Percentiles rank a stretch among this genome's conserved stretches.
These are phyloP conservation scores for Mustela lutreola DNA, from an alignment of 2,113 vertebrate genomes.

Conservation along the genomic window DNA sequence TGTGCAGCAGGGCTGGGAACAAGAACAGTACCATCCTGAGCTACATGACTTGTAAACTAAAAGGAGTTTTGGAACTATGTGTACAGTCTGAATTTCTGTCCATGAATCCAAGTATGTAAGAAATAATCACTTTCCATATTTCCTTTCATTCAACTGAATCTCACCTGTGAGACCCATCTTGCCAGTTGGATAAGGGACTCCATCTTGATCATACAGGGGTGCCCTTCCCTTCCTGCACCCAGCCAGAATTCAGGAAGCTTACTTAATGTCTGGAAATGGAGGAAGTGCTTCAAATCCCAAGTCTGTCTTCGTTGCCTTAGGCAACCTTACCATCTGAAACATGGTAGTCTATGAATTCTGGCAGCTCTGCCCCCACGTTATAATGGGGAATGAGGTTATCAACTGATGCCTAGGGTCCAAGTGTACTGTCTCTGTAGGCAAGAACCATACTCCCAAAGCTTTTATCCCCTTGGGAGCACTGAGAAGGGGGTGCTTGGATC, in stretches of 20 bases:
- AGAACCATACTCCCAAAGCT: neutral
- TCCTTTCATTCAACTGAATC: slow-evolving; percentile 17
- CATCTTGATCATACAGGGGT: neutral
- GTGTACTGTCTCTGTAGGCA: neutral
- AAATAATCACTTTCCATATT: neutral
- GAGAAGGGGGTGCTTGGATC: neutral
- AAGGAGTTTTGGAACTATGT: neutral
- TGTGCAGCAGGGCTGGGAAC: neutral
- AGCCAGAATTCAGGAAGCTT: slow-evolving; percentile 37
- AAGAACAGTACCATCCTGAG: neutral
- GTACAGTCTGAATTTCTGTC: slow-evolving; percentile 13
- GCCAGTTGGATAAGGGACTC: neutral
- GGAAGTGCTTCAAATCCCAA: neutral
- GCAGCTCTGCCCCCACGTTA: neutral
- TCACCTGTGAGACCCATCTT: neutral
- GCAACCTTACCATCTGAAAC: neutral
- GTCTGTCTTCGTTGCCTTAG: neutral
- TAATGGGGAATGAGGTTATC: neutral
- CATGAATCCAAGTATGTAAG: neutral
- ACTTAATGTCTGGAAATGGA: neutral
- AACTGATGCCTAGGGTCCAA: neutral
- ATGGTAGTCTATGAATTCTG: neutral
- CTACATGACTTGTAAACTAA: neutral
- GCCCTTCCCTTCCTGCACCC: neutral
- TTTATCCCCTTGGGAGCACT: neutral